Evolutionary conservation across 2,888 invertebrate species (phyloP).

Genomic region (Miltochrista miniata): DNA sequence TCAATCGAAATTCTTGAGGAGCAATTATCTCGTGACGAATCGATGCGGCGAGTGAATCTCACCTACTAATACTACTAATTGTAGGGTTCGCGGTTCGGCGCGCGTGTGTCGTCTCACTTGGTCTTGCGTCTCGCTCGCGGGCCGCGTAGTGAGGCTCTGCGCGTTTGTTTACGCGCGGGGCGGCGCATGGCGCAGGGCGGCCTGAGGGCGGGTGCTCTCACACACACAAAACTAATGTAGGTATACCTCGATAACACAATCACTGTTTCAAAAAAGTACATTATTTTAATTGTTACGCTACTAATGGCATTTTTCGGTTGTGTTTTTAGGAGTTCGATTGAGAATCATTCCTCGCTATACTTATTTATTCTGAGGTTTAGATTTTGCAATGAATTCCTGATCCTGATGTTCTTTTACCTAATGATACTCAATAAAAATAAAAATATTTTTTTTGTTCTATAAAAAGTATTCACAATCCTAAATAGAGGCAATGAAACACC

Average conservation of each 20-base stretch:
- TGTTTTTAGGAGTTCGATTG: not conserved
- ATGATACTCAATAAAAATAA: too few relatives aligned
- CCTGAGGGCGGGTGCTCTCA: slow-evolving; percentile 66
- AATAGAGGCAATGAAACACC: too few relatives aligned
- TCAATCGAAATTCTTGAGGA: slow-evolving; percentile 67
- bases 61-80: slow-evolving; percentile 73
- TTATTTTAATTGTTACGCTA: slow-evolving; percentile 21
- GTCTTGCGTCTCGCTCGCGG: slow-evolving; percentile 52
- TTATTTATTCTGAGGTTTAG: too few relatives aligned
- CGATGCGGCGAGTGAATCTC: slow-evolving; percentile 82
- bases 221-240: slow-evolving; percentile 69
- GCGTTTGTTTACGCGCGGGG: slow-evolving; percentile 46
- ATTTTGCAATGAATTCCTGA: too few relatives aligned
- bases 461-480: too few relatives aligned
- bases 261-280: slow-evolving; percentile 32
- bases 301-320: not conserved
- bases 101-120: slow-evolving; percentile 57
- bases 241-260: slow-evolving; percentile 48
- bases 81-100: slow-evolving; percentile 71
- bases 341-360: not conserved
- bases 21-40: slow-evolving; percentile 82
- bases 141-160: slow-evolving; percentile 27
- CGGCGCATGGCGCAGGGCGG: slow-evolving; percentile 70
- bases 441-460: too few relatives aligned
- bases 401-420: too few relatives aligned